Evolutionary conservation across 2,113 vertebrate genomes (phyloP).

Genomic region (Protobothrops flavoviridis): DNA sequence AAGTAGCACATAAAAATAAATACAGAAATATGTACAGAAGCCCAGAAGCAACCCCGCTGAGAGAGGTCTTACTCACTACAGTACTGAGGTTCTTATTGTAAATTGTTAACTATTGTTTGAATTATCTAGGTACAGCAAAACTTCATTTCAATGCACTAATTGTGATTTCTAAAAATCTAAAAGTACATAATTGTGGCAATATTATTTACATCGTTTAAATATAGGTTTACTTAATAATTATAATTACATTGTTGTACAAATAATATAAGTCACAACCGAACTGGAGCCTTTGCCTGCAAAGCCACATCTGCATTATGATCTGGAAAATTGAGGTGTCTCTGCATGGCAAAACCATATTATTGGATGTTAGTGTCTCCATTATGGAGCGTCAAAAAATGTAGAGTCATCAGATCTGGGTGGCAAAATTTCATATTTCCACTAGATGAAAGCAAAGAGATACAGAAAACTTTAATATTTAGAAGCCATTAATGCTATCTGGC

Average conservation of each 20-base stretch:
- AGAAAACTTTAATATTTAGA: too few species aligned
- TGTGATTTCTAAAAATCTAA: not conserved
- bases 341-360: not conserved
- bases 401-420: too few species aligned
- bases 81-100: not conserved
- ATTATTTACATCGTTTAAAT: not conserved
- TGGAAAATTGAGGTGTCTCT: not conserved
- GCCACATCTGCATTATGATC: not conserved
- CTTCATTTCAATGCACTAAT: not conserved
- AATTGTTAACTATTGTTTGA: conserved; percentile 54
- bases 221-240: not conserved
- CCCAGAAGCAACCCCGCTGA: not conserved
- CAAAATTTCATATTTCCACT: too few species aligned
- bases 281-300: not conserved
- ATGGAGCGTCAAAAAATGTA: not conserved
- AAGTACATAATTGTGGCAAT: not conserved
- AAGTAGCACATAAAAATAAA: not conserved
- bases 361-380: not conserved
- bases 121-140: conserved; percentile 15
- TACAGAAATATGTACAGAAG: not conserved
- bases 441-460: too few species aligned
- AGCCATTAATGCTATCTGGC: too few species aligned
- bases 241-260: not conserved
- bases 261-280: not conserved
- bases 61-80: conserved; percentile 7